Evolutionary conservation across 2,797 vertebrate species (phyloP), one percentile per base, ranked within the genome.

Genomic region (Leptodactylus fallax): DNA sequence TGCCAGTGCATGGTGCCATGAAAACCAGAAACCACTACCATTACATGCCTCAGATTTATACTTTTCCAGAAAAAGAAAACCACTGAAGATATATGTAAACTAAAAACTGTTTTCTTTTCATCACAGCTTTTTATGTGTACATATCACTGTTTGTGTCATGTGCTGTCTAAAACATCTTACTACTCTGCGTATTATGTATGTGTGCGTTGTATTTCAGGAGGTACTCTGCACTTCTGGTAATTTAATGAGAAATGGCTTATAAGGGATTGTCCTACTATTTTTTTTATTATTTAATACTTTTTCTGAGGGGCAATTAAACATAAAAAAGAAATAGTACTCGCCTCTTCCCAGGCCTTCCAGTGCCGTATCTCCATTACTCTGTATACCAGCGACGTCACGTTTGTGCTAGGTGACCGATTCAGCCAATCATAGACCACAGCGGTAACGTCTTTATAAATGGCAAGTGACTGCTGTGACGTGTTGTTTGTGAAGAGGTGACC

Each of bases 101-200:
- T 85, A 78, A 85, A 78, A 85, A 78, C 67, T 17, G 36, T 69
- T 80, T 8, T 84, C 19, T 79, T 12, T 69, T 9, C 60, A 25
- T 56, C 27, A 78, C 36, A 69, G 69, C 87, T 86, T 87, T 88
- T n/a, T 84, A 25, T 83, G 72, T 87, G 12, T 63, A 47, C 27
- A 36, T 47, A 14, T 77, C 72, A 23, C 14, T 53, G 49, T 77
- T 21, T n/a, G 72, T 77, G 72, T 77, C 49, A 51, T 78, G 83
- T 85, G 58, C 6, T 74, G 87, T 88, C 65, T 77, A 16, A 51
- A 71, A 45, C 55, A 12, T 89, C 83, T 53, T 61, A 61, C 55
- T 79, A 84, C 23, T 67, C 51, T 51, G 23, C 76, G 79, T 81
- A 74, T 69, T 72, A n/a, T 58, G 13, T 60, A 80, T 45, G 14